Evolutionary conservation across 2,797 vertebrate species (phyloP).

Genomic region (Melanotaenia pygmaea): DNA sequence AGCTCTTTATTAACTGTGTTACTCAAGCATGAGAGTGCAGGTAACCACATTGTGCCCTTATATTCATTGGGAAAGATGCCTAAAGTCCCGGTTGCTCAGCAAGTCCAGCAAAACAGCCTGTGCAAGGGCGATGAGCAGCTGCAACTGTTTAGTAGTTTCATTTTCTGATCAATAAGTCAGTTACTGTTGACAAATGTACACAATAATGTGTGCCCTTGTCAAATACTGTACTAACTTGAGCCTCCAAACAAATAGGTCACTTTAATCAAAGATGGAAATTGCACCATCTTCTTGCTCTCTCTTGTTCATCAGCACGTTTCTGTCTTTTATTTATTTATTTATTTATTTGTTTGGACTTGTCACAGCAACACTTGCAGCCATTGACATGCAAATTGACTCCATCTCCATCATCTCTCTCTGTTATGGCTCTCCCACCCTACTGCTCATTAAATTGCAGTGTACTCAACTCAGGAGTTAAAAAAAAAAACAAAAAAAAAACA

Average conservation of each 20-base stretch:
- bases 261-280: constrained; percentile 66
- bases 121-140: constrained; percentile 32
- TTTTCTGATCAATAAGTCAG: constrained; percentile 59
- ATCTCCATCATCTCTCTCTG: constrained; percentile 74
- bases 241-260: constrained; percentile 44
- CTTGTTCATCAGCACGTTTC: constrained; percentile 18
- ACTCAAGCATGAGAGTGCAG: constrained; percentile 71
- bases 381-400: constrained; percentile 74
- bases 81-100: constrained; percentile 37
- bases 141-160: constrained; percentile 41
- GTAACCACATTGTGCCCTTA: constrained; percentile 50
- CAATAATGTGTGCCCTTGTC: constrained; percentile 10
- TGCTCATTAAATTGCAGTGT: constrained; percentile 73
- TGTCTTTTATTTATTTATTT: constrained; percentile 26
- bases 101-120: constrained; percentile 16
- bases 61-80: constrained; percentile 35
- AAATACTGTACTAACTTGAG: constrained; percentile 30
- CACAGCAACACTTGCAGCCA: constrained; percentile 36
- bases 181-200: constrained; percentile 29
- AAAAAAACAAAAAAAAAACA: constrained; percentile 21
- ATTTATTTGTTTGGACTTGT: constrained; percentile 49
- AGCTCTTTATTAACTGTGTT: constrained; percentile 75
- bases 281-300: constrained; percentile 18
- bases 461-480: constrained; percentile 33
- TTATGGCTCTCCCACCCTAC: constrained; percentile 58